Evolutionary conservation across 2,888 invertebrate species (phyloP).

Genomic region (Oligia strigilis): DNA sequence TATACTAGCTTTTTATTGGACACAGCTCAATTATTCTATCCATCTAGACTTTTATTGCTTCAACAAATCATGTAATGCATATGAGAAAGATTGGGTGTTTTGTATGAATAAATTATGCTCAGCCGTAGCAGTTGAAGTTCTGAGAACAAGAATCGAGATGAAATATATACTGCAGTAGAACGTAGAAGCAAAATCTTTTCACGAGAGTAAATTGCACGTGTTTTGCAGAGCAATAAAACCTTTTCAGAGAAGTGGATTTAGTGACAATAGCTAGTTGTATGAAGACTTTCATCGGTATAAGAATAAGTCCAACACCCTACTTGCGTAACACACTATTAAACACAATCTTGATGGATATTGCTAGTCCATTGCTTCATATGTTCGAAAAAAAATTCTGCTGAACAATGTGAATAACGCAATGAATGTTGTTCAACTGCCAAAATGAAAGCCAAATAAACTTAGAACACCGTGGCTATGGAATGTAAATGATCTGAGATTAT

Average conservation of each 20-base stretch:
- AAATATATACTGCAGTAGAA: constrained; percentile 16
- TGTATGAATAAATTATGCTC: constrained; percentile 10
- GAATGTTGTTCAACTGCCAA: too few species aligned
- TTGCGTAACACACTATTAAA: too few species aligned
- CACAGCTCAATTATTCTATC: constrained; percentile 17
- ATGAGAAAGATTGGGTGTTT: background rate
- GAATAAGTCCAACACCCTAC: background rate
- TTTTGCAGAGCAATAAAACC: background rate
- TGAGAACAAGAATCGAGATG: background rate
- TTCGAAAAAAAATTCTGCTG: too few species aligned
- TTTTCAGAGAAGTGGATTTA: background rate
- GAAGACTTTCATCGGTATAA: too few species aligned
- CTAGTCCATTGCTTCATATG: too few species aligned
- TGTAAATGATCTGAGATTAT: background rate
- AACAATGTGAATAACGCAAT: too few species aligned
- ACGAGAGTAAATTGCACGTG: background rate
- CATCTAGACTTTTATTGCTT: constrained; percentile 9
- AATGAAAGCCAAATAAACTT: too few species aligned
- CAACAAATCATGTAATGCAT: constrained; percentile 1
- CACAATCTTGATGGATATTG: too few species aligned
- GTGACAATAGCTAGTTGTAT: background rate
- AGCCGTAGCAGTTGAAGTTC: background rate
- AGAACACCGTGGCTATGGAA: background rate
- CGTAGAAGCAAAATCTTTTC: background rate
- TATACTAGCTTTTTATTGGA: constrained; percentile 25